Evolutionary conservation across 2,797 vertebrate species (phyloP).

Genomic region (Anniella stebbinsi): DNA sequence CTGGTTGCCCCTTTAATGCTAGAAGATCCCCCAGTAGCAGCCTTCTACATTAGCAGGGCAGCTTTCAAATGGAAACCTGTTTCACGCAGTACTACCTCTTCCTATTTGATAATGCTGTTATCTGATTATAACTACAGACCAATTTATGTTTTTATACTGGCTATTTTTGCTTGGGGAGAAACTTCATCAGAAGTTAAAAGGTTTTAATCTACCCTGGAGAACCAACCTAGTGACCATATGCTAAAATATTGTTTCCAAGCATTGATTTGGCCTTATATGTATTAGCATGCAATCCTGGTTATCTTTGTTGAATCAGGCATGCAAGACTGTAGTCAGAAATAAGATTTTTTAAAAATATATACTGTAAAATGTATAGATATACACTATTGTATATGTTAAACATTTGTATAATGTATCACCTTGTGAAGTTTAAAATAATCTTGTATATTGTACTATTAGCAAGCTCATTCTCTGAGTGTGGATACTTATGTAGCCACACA

Average conservation of each 20-base stretch:
- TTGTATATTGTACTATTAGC: not conserved
- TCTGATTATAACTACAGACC: not conserved
- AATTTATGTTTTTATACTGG: not conserved
- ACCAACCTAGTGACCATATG: not conserved
- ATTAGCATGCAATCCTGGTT: not conserved
- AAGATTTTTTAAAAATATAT: slow-evolving; percentile 11
- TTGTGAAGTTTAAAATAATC: not conserved
- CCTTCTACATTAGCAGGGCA: not conserved
- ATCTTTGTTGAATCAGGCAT: slow-evolving; percentile 22
- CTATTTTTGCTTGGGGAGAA: not conserved
- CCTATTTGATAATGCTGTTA: not conserved
- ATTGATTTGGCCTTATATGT: not conserved
- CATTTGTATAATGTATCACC: slow-evolving; percentile 4
- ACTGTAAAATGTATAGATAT: not conserved
- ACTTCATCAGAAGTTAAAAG: not conserved
- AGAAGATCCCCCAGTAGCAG: not conserved
- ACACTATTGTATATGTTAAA: not conserved
- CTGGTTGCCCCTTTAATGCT: not conserved
- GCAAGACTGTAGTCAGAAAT: not conserved
- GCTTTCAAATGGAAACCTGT: not conserved
- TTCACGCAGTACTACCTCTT: not conserved
- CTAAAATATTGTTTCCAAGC: not conserved
- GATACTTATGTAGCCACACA: not conserved
- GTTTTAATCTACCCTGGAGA: not conserved
- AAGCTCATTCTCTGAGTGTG: not conserved